phyloP scores from a whole-genome alignment of 2,113 vertebrate genomes.

The Takifugu flavidus region DNA sequence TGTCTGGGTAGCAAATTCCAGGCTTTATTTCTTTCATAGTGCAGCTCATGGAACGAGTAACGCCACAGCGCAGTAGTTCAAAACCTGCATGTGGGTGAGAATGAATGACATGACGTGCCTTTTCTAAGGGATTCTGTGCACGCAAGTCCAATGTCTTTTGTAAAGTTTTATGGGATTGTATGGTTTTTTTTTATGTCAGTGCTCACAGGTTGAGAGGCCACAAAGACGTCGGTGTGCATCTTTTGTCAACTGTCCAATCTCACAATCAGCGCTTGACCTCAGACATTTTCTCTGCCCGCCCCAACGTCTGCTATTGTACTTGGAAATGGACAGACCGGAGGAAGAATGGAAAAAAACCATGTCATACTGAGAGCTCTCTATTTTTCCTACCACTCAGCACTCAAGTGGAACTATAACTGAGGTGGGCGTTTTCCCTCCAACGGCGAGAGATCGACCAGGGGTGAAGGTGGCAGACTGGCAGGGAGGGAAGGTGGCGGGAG shows the following conservation, averaged over 20 bases:
- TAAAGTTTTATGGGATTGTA: too few species aligned
- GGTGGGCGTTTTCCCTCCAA: constrained; percentile 46
- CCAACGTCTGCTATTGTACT: constrained; percentile 39
- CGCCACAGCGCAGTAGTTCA: neutral
- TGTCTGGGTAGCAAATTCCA: constrained; percentile 14
- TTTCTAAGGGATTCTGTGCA: too few species aligned
- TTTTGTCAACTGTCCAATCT: constrained; percentile 22
- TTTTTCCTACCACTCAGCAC: constrained; percentile 49
- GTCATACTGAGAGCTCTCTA: constrained; percentile 20
- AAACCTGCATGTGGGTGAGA: neutral
- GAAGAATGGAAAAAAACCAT: constrained; percentile 22
- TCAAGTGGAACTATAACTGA: constrained; percentile 30
- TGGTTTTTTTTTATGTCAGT: neutral
- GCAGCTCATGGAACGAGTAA: neutral
- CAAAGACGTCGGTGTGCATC: constrained; percentile 15
- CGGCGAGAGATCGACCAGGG: constrained; percentile 20
- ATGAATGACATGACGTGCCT: too few species aligned
- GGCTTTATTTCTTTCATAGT: constrained; percentile 14
- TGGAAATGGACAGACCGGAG: constrained; percentile 27
- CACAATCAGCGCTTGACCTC: constrained; percentile 26
- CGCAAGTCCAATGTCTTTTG: too few species aligned
- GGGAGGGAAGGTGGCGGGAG: constrained; percentile 29
- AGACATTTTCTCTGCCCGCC: constrained; percentile 39
- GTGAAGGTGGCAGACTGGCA: constrained; percentile 24
- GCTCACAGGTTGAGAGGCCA: constrained; percentile 12